A percentile compares a stretch with the other conserved stretches of the same genome.
Evolutionary conservation across 2,888 invertebrate genomes (phyloP).

Genomic region (Scaeva pyrastri): DNA sequence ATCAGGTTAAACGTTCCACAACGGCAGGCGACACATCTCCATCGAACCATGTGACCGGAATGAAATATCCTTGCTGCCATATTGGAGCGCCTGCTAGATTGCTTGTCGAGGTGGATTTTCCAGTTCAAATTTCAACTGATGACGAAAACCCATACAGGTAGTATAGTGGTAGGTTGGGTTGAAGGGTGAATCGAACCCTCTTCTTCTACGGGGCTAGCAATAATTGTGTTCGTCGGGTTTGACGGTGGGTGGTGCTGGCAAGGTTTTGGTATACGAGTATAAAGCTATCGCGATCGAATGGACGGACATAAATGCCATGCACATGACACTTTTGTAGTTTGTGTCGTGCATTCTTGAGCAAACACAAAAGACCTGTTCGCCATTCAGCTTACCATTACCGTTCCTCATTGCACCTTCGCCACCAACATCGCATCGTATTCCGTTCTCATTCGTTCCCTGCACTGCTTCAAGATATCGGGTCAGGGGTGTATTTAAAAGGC

Average conservation of each 20-base stretch:
- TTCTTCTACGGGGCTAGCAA: conserved; percentile 3
- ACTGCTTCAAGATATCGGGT: background rate
- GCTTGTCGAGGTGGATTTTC: conserved; percentile 70
- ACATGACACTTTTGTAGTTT: conserved; percentile 48
- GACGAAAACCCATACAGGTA: conserved; percentile 44
- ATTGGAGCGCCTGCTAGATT: conserved; percentile 27
- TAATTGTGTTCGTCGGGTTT: conserved; percentile 38
- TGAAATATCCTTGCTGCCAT: conserved; percentile 38
- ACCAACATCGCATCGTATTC: background rate
- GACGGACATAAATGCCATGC: conserved; percentile 43
- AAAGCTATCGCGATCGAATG: conserved; percentile 61
- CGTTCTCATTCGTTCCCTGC: no score
- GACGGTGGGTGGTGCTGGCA: background rate
- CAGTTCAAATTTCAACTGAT: conserved; percentile 70
- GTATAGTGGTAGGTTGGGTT: no score
- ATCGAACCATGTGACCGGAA: conserved; percentile 69
- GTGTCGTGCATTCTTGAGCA: conserved; percentile 57
- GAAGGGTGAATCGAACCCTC: background rate
- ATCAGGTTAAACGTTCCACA: conserved; percentile 62
- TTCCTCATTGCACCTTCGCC: conserved; percentile 22
- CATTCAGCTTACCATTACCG: conserved; percentile 18
- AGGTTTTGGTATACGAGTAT: background rate
- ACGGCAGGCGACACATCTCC: conserved; percentile 39
- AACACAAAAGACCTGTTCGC: conserved; percentile 50
- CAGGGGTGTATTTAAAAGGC: conserved; percentile 26